These are phyloP conservation scores for Arrhamphus sclerolepis DNA, from an alignment of 2,797 vertebrate genomes.

Conservation along the genomic window DNA sequence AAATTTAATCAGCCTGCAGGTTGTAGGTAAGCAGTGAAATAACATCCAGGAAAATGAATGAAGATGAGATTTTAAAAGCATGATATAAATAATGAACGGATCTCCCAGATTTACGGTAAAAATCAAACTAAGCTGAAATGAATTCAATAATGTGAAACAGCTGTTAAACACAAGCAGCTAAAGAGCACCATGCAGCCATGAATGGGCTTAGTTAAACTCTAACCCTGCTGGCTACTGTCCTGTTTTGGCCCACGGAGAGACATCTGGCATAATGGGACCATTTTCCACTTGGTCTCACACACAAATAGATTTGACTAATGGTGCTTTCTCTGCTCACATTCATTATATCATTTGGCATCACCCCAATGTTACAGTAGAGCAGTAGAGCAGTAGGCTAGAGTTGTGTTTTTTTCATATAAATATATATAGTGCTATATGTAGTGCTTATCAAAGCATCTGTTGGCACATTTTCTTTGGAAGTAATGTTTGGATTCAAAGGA, in stretches of 20 bases:
- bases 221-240: slow-evolving; percentile 35
- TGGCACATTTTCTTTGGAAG: neutral
- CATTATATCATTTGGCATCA: slow-evolving; percentile 44
- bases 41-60: no score
- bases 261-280: slow-evolving; percentile 57
- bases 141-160: neutral
- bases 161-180: neutral
- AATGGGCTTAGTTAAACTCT: slow-evolving; percentile 49
- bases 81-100: no score
- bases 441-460: neutral
- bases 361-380: neutral
- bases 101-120: no score
- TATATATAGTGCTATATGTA: no score
- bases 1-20: no score
- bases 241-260: slow-evolving; percentile 32
- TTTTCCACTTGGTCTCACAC: slow-evolving; percentile 72
- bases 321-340: slow-evolving; percentile 43
- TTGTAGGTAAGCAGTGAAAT: no score
- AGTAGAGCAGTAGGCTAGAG: no score
- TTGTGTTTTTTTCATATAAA: no score
- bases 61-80: no score
- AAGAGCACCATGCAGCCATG: neutral
- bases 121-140: neutral
- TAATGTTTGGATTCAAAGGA: neutral
- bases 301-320: slow-evolving; percentile 63